These are phyloP conservation scores for Chelonus insularis DNA, from an alignment of 1,140 invertebrate genomes.

Conservation along the genomic window DNA sequence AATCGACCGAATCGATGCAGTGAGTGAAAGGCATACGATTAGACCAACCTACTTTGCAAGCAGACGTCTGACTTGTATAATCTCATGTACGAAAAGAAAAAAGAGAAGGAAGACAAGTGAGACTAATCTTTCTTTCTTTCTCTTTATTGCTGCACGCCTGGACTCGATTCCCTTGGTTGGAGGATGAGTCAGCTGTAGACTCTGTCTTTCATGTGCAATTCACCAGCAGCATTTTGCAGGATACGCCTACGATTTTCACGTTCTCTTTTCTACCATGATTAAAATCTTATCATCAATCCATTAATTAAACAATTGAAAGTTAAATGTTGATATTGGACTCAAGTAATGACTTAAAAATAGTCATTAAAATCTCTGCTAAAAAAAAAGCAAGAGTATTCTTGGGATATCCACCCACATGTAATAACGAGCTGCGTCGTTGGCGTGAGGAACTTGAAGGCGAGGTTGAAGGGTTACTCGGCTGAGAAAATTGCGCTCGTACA, in stretches of 20 bases:
- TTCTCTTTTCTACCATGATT: background rate
- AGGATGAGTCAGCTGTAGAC: background rate
- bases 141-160: background rate
- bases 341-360: no score
- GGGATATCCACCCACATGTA: background rate
- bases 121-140: background rate
- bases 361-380: background rate
- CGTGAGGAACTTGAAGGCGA: slow-evolving; percentile 28
- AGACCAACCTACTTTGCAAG: background rate
- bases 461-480: slow-evolving; percentile 12
- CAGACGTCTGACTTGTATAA: no score
- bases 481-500: background rate
- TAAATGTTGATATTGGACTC: no score
- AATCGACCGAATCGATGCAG: no score
- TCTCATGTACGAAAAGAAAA: background rate
- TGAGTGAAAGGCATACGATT: background rate
- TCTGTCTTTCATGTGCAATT: background rate
- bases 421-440: slow-evolving; percentile 9
- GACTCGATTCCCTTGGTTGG: background rate
- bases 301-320: background rate
- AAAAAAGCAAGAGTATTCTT: background rate
- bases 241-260: slow-evolving; percentile 11
- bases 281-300: no score
- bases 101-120: background rate
- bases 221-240: background rate